Evolutionary conservation across 2,888 invertebrate genomes (phyloP).

Genomic region (Rosalia funebris): DNA sequence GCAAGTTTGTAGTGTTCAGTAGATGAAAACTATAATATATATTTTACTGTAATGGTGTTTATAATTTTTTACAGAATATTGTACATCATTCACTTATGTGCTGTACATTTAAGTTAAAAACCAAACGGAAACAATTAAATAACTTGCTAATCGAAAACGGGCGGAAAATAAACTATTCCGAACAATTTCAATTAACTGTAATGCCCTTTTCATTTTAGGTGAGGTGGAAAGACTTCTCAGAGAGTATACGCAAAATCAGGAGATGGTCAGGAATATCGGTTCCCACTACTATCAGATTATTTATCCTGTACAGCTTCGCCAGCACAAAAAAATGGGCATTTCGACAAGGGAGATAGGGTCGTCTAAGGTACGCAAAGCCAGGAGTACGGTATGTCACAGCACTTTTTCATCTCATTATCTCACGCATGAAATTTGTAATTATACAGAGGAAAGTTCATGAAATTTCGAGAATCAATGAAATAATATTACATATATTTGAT

Average conservation of each 20-base stretch:
- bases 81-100: too few relatives aligned
- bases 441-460: constrained; percentile 6
- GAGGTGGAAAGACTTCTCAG: constrained; percentile 92
- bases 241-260: constrained; percentile 91
- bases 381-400: constrained; percentile 69
- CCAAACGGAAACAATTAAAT: not conserved
- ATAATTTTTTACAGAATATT: too few relatives aligned
- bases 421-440: constrained; percentile 7
- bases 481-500: not conserved
- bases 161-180: not conserved
- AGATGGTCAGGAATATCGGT: constrained; percentile 90
- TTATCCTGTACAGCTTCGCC: constrained; percentile 92
- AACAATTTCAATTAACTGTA: not conserved
- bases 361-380: constrained; percentile 80
- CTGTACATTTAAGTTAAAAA: too few relatives aligned
- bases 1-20: too few relatives aligned
- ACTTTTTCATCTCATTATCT: constrained; percentile 56
- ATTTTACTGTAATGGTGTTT: too few relatives aligned
- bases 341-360: constrained; percentile 91
- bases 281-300: constrained; percentile 94
- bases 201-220: constrained; percentile 68
- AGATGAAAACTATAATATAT: too few relatives aligned
- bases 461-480: not conserved
- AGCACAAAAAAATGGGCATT: constrained; percentile 96
- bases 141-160: not conserved